Evolutionary conservation across 1,140 invertebrate genomes (phyloP).

Genomic region (Temnothorax curvispinosus): DNA sequence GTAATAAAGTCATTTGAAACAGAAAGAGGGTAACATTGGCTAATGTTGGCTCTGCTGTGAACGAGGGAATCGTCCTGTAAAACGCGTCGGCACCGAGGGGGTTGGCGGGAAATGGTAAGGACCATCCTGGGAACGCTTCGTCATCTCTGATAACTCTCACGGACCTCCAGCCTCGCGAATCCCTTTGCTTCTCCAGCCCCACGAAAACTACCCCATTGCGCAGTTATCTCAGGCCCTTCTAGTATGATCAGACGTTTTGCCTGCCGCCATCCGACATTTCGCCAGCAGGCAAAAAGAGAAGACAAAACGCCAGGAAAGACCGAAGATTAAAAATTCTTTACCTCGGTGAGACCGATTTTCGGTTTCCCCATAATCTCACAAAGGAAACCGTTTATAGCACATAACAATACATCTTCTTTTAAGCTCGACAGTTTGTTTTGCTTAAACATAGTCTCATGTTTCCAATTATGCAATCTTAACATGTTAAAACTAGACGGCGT

Average conservation of each 20-base stretch:
- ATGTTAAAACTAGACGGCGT: not conserved
- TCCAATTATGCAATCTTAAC: not conserved
- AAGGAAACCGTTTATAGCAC: not conserved
- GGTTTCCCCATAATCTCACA: not conserved
- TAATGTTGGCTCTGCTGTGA: constrained; percentile 46
- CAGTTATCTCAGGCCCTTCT: constrained; percentile 68
- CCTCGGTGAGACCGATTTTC: constrained; percentile 44
- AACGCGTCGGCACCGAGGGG: constrained; percentile 10
- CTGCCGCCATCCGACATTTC: constrained; percentile 50
- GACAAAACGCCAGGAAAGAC: not conserved
- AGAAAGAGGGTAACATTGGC: constrained; percentile 39
- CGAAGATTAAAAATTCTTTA: constrained; percentile 64
- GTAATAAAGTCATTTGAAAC: constrained; percentile 38
- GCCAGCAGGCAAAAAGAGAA: constrained; percentile 26
- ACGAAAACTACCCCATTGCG: constrained; percentile 53
- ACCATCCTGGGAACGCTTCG: constrained; percentile 79
- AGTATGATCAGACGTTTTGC: constrained; percentile 61
- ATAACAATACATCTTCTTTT: not conserved
- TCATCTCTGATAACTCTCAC: constrained; percentile 81
- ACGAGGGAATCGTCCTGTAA: constrained; percentile 61
- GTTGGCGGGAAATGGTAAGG: constrained; percentile 77
- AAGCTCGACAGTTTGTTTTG: not conserved
- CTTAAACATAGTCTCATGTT: not conserved
- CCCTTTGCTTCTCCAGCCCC: constrained; percentile 60
- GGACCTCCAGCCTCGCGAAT: constrained; percentile 62